A percentile compares a stretch with the other conserved stretches of the same genome.
phyloP scores from a whole-genome alignment of 1,140 invertebrate genomes.

The Oncopeltus fasciatus region DNA sequence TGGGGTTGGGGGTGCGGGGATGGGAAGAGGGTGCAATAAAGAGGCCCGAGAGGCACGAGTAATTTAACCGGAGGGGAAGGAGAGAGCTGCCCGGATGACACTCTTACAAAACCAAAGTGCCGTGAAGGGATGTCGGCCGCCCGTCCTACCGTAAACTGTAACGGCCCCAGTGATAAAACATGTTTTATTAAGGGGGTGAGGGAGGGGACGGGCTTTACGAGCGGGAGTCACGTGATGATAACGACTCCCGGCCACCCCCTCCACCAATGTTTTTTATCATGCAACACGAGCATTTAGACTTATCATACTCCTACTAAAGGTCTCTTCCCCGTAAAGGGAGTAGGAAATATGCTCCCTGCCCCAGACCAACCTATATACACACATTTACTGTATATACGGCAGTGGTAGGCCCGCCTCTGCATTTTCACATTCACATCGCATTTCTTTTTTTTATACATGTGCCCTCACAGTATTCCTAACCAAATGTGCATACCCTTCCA shows the following conservation, averaged over 20 bases:
- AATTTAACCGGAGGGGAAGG: too few relatives aligned
- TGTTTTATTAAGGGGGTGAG: neutral
- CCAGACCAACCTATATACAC: too few relatives aligned
- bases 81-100: neutral
- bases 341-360: neutral
- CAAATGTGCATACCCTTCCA: too few relatives aligned
- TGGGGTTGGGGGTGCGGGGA: too few relatives aligned
- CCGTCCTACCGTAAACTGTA: neutral
- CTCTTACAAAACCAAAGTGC: neutral
- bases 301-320: neutral
- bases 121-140: neutral
- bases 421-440: too few relatives aligned
- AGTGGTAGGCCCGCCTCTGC: too few relatives aligned
- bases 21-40: too few relatives aligned
- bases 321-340: neutral
- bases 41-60: too few relatives aligned
- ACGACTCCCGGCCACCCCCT: neutral
- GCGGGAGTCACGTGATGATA: neutral
- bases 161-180: neutral
- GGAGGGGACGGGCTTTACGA: neutral
- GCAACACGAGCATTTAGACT: neutral
- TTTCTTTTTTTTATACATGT: too few relatives aligned
- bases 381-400: too few relatives aligned
- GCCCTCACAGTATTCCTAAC: too few relatives aligned
- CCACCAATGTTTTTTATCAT: neutral